Conservation (phyloP, 2,113 vertebrate species). For the Oryzias melastigma region DNA sequence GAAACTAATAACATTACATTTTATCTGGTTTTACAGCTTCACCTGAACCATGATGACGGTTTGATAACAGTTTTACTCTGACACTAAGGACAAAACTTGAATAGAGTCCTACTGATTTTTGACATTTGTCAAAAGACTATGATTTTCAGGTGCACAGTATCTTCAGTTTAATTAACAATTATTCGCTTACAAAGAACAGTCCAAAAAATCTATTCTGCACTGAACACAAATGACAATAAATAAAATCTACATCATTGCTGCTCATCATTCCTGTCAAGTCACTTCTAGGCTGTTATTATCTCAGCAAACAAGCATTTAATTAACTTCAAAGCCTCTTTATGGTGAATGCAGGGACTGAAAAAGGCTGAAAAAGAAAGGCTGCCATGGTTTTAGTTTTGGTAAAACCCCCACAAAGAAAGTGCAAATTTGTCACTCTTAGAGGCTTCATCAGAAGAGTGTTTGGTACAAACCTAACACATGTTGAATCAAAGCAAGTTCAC, state of each 20-base stretch:
- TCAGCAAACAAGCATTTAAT: conserved; percentile 70
- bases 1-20: neutral
- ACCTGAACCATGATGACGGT: conserved; percentile 13
- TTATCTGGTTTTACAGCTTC: conserved; percentile 24
- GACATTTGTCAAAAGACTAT: no score
- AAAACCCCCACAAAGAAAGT: conserved; percentile 31
- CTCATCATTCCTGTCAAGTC: conserved; percentile 61
- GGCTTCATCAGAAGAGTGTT: conserved; percentile 38
- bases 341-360: neutral
- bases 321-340: conserved; percentile 49
- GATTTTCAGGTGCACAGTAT: neutral
- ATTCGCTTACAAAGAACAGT: no score
- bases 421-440: conserved; percentile 35
- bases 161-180: conserved; percentile 17
- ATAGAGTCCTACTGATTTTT: no score
- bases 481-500: conserved; percentile 10
- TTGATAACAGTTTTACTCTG: conserved; percentile 19
- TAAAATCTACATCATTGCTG: conserved; percentile 30
- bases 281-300: conserved; percentile 49
- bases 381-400: conserved; percentile 1
- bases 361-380: no score
- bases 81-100: no score
- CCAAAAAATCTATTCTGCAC: neutral
- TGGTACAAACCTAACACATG: conserved; percentile 23
- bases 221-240: conserved; percentile 26